These are phyloP conservation scores for Fratercula arctica DNA, from an alignment of 2,797 vertebrate species.

Conservation along the genomic window DNA sequence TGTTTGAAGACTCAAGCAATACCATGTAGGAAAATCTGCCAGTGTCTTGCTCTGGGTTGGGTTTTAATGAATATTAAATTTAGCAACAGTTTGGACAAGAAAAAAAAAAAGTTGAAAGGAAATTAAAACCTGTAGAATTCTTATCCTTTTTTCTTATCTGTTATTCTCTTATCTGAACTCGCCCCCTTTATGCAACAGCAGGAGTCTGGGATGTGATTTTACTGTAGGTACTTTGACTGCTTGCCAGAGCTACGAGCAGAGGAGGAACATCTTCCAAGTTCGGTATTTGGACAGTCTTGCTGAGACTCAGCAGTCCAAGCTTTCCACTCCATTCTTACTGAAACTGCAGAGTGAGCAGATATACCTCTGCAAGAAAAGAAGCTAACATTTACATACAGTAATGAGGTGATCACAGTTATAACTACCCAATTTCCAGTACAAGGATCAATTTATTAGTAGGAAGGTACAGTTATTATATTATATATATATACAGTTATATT, in stretches of 20 bases:
- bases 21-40: neutral
- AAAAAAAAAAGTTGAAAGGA: slow-evolving; percentile 58
- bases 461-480: neutral
- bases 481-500: too few species aligned
- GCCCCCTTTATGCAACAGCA: slow-evolving; percentile 18
- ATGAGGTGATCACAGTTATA: neutral
- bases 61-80: slow-evolving; percentile 65
- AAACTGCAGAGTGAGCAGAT: neutral
- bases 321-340: neutral
- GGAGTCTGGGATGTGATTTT: slow-evolving; percentile 26
- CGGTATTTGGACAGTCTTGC: neutral
- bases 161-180: slow-evolving; percentile 60
- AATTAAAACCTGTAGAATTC: slow-evolving; percentile 75
- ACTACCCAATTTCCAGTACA: neutral
- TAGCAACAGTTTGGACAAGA: slow-evolving; percentile 44
- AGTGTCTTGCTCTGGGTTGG: neutral
- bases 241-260: neutral
- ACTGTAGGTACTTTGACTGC: neutral
- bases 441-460: neutral
- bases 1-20: slow-evolving; percentile 46
- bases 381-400: neutral
- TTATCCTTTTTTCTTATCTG: slow-evolving; percentile 67
- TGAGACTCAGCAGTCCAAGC: neutral
- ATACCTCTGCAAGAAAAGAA: neutral
- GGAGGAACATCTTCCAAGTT: neutral